Base-by-base conservation (phyloP, 2,113 vertebrate genomes). In the Atherinomorus stipes region DNA sequence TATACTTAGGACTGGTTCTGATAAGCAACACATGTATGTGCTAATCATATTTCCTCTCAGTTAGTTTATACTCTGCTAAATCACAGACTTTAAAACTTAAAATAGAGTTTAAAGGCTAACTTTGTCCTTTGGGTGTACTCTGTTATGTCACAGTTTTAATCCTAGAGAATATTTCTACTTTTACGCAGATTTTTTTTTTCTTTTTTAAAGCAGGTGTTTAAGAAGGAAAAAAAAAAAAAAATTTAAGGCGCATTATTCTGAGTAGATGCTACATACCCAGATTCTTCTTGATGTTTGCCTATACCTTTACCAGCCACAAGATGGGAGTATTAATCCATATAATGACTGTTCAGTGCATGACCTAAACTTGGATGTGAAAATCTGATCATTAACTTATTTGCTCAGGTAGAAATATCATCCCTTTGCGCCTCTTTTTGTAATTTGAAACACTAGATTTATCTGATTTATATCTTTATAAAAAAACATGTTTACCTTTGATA, bases 261-360 rank as follows among this genome's bases (percentile, higher is more conserved):
- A 47, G 5, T 31, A 12, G 3, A 42, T 3, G 2, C 12, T 15
- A 10, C 19, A 11, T 70, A 21, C 37, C 3, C n/a, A 22, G 16
- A 54, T 7, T 18, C 0, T 3, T 6, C 4, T 0, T 6, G 12
- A 26, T 52, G 19, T 64, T 15, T 79, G 58, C 60, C 66, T 1
- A 5, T 71, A 60, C 68, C 15, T 1, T 23, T 60, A 4, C 2
- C 15, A 25, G 51, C 91, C 93, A 92, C 90, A 74, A 86, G 93
- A 58, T 90, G 92, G 91, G 5, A 78, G 75, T 87, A 60, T 85
- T 21, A 73, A 59, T 68, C 54, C 75, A 59, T 59, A 13, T 23
- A 28, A 18, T 15, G 28, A 31, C 63, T 31, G 28, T 51, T 65
- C 57, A 62, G 28, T n/a, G 22, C 47, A 25, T 19, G 12, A 60